phyloP scores from a whole-genome alignment of 2,113 vertebrate genomes.

The Gulo gulo region DNA sequence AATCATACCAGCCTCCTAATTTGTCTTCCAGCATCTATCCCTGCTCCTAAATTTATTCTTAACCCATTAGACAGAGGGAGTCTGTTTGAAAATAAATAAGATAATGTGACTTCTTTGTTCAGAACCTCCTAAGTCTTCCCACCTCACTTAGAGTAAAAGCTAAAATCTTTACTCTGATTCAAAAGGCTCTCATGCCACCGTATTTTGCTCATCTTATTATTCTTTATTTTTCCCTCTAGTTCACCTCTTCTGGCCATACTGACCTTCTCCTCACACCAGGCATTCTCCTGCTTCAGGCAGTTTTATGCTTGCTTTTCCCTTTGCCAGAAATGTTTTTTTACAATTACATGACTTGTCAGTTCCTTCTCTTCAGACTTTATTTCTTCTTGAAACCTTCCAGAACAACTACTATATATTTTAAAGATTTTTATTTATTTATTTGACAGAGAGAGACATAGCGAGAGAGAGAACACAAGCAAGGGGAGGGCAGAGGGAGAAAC shows the following conservation, averaged over 20 bases:
- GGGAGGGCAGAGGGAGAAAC: too few relatives aligned
- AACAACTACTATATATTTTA: not conserved
- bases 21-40: not conserved
- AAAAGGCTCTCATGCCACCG: not conserved
- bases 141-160: not conserved
- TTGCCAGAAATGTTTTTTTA: not conserved
- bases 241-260: not conserved
- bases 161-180: not conserved
- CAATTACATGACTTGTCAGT: not conserved
- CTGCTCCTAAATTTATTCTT: not conserved
- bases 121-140: not conserved
- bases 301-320: not conserved
- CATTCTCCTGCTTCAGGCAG: not conserved
- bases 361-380: not conserved
- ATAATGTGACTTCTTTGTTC: not conserved
- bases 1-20: not conserved
- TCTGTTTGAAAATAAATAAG: not conserved
- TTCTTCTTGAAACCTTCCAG: not conserved
- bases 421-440: not conserved
- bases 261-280: not conserved
- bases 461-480: too few relatives aligned
- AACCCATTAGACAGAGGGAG: not conserved
- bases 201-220: not conserved
- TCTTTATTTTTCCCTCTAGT: not conserved
- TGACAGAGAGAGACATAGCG: too few relatives aligned